Percentiles rank a stretch among this genome's conserved stretches.
Conservation (phyloP, 1,140 invertebrate genomes). For the Stegodyphus dumicola region DNA sequence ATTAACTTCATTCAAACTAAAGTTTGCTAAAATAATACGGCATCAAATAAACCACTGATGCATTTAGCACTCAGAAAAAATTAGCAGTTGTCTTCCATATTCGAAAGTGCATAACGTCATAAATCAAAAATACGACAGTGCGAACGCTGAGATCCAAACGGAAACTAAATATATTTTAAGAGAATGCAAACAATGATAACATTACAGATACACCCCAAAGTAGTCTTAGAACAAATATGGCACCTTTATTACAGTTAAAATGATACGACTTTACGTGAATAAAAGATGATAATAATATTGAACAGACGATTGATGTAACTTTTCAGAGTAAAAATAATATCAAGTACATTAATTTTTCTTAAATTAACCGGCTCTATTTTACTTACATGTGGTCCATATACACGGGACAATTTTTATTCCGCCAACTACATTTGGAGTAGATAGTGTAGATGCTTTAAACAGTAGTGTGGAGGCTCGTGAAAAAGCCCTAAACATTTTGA, state of each 20-base stretch:
- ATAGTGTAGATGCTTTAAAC: constrained; percentile 74
- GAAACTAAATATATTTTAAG: no score
- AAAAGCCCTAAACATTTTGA: constrained; percentile 74
- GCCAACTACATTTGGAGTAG: constrained; percentile 72
- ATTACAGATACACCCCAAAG: not conserved
- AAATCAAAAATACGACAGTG: no score
- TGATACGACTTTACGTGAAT: constrained; percentile 10
- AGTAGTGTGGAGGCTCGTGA: constrained; percentile 73
- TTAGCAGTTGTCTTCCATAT: no score
- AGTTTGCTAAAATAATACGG: no score
- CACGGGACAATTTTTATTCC: constrained; percentile 71
- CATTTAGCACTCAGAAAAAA: no score
- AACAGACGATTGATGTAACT: not conserved
- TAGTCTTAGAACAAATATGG: not conserved
- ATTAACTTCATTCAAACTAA: no score
- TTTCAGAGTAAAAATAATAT: constrained; percentile 64
- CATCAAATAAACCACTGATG: no score
- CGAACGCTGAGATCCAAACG: no score
- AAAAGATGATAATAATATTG: constrained; percentile 67
- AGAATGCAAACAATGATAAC: not conserved
- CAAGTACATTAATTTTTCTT: constrained; percentile 43
- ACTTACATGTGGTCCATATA: constrained; percentile 74
- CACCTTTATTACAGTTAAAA: not conserved
- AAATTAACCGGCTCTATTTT: constrained; percentile 54
- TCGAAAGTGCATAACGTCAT: no score